Base-by-base conservation (phyloP, 2,888 invertebrate genomes). In the Trissoscelio sp. region DNA sequence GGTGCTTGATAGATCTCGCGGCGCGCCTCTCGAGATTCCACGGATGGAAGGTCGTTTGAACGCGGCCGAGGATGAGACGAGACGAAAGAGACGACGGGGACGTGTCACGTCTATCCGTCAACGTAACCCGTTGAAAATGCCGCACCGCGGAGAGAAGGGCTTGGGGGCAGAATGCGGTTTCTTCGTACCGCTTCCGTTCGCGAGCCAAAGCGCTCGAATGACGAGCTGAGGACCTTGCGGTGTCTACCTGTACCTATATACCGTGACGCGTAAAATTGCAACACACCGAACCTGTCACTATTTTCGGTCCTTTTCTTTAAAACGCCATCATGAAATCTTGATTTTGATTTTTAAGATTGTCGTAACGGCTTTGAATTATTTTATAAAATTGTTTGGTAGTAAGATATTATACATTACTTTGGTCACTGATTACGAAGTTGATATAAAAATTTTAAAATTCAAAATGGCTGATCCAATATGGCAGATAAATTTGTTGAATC, bases 161-260 rank as follows among this genome's bases (percentile, higher is more conserved):
- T 51, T 55, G 18, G 64, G 51, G 44, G 55, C 51, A 37, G 18
- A 39, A 44, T 42, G 74, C 24, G 77, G 66, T 74, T 79, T 73
- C 82, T 82, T 82, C 82, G 64, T 34, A 73, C 44, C 73, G 83
- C 78, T 79, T 79, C 81, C 83, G 84, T 82, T 83, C 83, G 78
- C 82, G 70, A 81, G 79, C 64, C 77, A 67, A 72, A 69, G 58
- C 80, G 64, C 70, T 67, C 62, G 58, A 64, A 60, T n/a, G n/a
- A n/a, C n/a, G n/a, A n/a, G n/a, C n/a, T 77, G 79, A 83, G 74
- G 80, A 79, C 78, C 83, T 80, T 83, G 80, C 67, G 60, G 34
- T 57, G 66, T 80, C 80, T 80, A 77, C 69, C 74, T 62, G 72
- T 60, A 57, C 42, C 83, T 80, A 70, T 72, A 74, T 57, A 79